These are phyloP conservation scores for Ctenosaura bakeri DNA, from an alignment of 2,797 vertebrate genomes.

Conservation along the genomic window DNA sequence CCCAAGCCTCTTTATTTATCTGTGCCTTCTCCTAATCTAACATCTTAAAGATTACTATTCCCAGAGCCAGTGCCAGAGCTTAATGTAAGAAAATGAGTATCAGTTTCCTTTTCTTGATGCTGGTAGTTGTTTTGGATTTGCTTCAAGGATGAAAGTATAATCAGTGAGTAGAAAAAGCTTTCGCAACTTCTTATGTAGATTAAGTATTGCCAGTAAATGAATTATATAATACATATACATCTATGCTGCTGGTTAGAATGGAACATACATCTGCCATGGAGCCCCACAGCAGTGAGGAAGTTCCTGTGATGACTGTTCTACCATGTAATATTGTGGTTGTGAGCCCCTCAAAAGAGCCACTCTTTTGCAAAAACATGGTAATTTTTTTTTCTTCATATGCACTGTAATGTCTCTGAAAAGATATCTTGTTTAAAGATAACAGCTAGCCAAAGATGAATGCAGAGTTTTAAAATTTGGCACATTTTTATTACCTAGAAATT, in stretches of 20 bases:
- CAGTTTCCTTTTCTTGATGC: background rate
- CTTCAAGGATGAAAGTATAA: background rate
- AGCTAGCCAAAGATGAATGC: slow-evolving; percentile 58
- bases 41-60: background rate
- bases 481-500: slow-evolving; percentile 26
- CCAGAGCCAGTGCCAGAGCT: background rate
- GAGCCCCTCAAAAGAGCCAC: background rate
- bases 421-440: background rate
- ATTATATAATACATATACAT: background rate
- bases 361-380: slow-evolving; percentile 2
- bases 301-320: background rate
- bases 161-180: background rate
- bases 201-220: background rate
- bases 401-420: slow-evolving; percentile 42
- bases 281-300: background rate
- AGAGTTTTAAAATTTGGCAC: slow-evolving; percentile 27
- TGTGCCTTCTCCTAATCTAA: background rate
- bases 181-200: background rate
- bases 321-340: background rate
- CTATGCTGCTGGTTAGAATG: background rate
- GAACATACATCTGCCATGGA: background rate
- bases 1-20: background rate
- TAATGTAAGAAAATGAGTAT: background rate
- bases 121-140: background rate
- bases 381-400: slow-evolving; percentile 40